These are phyloP conservation scores for Epinephelus coioides DNA, from an alignment of 2,797 vertebrate genomes.

Conservation along the genomic window DNA sequence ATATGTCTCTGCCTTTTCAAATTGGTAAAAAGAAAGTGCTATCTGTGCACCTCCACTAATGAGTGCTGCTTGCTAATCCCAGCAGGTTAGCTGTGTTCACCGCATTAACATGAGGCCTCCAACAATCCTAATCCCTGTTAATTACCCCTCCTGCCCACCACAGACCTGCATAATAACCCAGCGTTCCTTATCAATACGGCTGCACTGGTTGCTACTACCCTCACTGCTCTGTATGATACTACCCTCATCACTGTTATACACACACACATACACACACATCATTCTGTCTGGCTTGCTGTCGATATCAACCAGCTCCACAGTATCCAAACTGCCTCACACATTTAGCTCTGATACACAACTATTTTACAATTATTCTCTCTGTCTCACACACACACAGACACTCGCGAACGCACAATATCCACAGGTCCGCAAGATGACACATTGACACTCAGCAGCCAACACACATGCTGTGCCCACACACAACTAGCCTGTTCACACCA, in stretches of 20 bases:
- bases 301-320: constrained; percentile 66
- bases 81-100: constrained; percentile 67
- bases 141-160: constrained; percentile 70
- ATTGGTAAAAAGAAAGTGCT: constrained; percentile 20
- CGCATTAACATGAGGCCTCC: constrained; percentile 53
- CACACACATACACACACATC: constrained; percentile 5
- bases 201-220: constrained; percentile 26
- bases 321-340: constrained; percentile 72
- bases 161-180: constrained; percentile 65
- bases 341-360: constrained; percentile 45
- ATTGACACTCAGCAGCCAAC: constrained; percentile 10
- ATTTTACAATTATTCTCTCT: background rate
- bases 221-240: constrained; percentile 32
- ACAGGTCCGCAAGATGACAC: constrained; percentile 28
- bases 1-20: constrained; percentile 24
- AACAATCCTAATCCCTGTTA: constrained; percentile 77
- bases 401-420: background rate
- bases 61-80: constrained; percentile 66
- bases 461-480: constrained; percentile 10
- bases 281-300: constrained; percentile 65
- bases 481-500: background rate
- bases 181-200: constrained; percentile 61
- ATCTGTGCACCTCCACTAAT: constrained; percentile 55
- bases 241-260: constrained; percentile 10
- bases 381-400: constrained; percentile 20